Percentiles rank a stretch among this genome's conserved stretches.
phyloP scores from a whole-genome alignment of 2,113 vertebrate species.

The Colistium nudipinnis region DNA sequence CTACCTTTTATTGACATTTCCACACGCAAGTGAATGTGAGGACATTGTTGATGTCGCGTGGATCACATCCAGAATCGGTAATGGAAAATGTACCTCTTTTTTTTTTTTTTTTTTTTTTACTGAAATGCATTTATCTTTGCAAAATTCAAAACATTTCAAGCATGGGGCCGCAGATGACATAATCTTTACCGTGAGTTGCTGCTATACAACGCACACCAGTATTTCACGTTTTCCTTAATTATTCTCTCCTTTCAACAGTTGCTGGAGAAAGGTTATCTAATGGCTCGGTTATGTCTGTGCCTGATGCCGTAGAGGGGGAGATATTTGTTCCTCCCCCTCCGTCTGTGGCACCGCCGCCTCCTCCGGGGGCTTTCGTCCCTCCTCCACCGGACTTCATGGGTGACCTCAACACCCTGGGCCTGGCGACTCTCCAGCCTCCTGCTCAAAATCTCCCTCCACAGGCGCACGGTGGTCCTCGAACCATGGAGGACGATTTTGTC shows the following conservation, averaged over 20 bases:
- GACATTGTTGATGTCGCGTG: too few species aligned
- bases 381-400: slow-evolving; percentile 70
- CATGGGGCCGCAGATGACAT: not conserved
- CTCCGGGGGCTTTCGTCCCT: slow-evolving; percentile 67
- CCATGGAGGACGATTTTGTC: slow-evolving; percentile 54
- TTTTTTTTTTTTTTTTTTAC: too few species aligned
- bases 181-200: not conserved
- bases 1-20: not conserved
- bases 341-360: slow-evolving; percentile 82
- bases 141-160: too few species aligned
- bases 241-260: slow-evolving; percentile 71
- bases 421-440: slow-evolving; percentile 69
- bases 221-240: not conserved
- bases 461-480: too few species aligned
- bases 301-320: slow-evolving; percentile 77
- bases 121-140: too few species aligned
- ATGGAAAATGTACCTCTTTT: not conserved
- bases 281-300: slow-evolving; percentile 73
- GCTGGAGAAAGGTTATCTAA: slow-evolving; percentile 75
- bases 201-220: not conserved
- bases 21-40: not conserved
- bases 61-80: not conserved
- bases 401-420: slow-evolving; percentile 44
- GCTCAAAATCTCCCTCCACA: slow-evolving; percentile 66
- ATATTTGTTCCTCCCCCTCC: slow-evolving; percentile 87